Conservation (phyloP, 2,888 invertebrate species). For the Microlaimidae sp. region DNA sequence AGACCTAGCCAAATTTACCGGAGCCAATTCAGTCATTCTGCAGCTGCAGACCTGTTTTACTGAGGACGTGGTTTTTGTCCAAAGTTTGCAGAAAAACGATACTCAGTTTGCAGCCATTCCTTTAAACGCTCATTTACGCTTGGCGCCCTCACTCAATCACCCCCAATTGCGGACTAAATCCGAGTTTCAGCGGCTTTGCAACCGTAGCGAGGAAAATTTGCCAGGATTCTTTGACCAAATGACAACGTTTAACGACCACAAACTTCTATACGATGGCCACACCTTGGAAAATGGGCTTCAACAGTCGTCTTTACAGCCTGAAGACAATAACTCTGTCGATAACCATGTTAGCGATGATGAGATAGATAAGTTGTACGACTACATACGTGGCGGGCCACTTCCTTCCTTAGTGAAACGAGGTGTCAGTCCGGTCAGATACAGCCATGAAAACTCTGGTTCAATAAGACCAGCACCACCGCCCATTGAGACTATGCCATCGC, state of each 20-base stretch:
- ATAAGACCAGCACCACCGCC: constrained; percentile 62
- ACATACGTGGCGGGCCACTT: constrained; percentile 74
- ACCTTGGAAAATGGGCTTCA: no score
- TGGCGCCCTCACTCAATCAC: constrained; percentile 47
- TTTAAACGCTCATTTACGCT: constrained; percentile 63
- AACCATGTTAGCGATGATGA: constrained; percentile 65
- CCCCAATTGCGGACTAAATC: constrained; percentile 46
- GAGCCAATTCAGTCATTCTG: constrained; percentile 42
- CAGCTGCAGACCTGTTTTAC: constrained; percentile 57
- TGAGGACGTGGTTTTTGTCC: constrained; percentile 54
- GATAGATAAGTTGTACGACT: constrained; percentile 88
- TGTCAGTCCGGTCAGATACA: no score
- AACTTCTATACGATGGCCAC: no score
- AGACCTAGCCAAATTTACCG: constrained; percentile 19
- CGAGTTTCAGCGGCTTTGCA: constrained; percentile 7
- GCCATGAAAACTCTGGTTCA: constrained; percentile 26
- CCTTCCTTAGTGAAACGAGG: no score
- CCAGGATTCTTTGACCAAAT: no score
- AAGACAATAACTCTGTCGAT: neutral
- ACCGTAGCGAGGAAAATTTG: neutral
- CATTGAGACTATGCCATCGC: constrained; percentile 68
- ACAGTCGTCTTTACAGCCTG: no score
- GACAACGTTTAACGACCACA: neutral
- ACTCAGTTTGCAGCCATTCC: constrained; percentile 55
- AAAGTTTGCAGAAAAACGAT: constrained; percentile 65